phyloP scores from a whole-genome alignment of 2,113 vertebrate species.

The Marcusenius ussheri region DNA sequence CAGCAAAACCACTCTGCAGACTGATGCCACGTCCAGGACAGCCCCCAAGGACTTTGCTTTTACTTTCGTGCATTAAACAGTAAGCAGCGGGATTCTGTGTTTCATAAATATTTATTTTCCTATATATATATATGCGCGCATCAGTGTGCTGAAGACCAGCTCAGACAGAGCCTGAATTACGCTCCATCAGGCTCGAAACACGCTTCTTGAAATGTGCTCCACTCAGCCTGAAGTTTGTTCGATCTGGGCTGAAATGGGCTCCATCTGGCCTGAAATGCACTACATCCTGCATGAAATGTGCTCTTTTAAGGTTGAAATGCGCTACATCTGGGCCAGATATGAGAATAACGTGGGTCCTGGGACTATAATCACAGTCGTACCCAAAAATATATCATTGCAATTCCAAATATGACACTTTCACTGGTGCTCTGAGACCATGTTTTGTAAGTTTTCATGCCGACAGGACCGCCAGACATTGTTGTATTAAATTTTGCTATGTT shows the following conservation, averaged over 20 bases:
- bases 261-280: background rate
- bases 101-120: background rate
- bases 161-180: background rate
- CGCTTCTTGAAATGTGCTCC: background rate
- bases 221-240: background rate
- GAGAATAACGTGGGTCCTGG: background rate
- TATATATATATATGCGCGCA: background rate
- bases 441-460: background rate
- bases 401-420: background rate
- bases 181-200: background rate
- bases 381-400: background rate
- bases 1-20: background rate
- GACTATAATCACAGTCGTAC: background rate
- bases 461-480: background rate
- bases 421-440: background rate
- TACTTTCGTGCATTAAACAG: background rate
- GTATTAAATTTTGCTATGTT: background rate
- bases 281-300: background rate
- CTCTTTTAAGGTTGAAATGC: background rate
- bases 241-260: background rate
- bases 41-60: background rate
- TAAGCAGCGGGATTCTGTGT: background rate
- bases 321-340: background rate
- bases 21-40: background rate
- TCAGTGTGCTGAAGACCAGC: background rate